phyloP scores from a whole-genome alignment of 2,113 vertebrate genomes.

The Notothenia coriiceps region DNA sequence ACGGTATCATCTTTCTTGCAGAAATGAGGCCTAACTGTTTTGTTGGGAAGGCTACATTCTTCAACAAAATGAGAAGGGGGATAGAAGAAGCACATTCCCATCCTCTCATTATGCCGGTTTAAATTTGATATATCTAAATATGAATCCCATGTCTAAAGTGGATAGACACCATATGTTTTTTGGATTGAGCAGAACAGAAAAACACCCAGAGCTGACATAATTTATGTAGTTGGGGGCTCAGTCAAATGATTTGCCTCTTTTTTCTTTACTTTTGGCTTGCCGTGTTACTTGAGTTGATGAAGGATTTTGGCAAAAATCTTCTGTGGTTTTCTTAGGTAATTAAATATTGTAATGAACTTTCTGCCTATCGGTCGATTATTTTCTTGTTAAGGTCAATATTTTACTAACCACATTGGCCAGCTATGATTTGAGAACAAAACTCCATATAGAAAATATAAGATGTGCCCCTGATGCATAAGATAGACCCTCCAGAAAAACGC shows the following conservation, averaged over 20 bases:
- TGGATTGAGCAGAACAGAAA: conserved; percentile 76
- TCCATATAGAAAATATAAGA: background rate
- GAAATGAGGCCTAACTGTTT: conserved; percentile 36
- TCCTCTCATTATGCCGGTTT: conserved; percentile 69
- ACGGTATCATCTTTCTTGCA: conserved; percentile 36
- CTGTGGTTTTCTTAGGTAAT: conserved; percentile 41
- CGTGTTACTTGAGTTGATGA: conserved; percentile 34
- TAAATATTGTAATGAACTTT: conserved; percentile 33
- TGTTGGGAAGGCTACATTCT: conserved; percentile 35
- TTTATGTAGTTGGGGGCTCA: conserved; percentile 72
- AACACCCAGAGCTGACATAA: conserved; percentile 74
- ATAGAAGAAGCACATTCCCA: conserved; percentile 52
- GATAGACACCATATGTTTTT: conserved; percentile 82
- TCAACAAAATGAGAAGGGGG: conserved; percentile 26
- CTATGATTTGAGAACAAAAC: conserved; percentile 7
- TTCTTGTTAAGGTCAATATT: conserved; percentile 12
- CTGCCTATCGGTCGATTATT: conserved; percentile 14
- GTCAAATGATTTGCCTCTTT: conserved; percentile 54
- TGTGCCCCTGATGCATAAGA: background rate
- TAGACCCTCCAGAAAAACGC: too few species aligned
- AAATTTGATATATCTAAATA: conserved; percentile 81
- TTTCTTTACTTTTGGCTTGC: conserved; percentile 35
- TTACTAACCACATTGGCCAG: background rate
- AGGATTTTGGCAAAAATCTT: conserved; percentile 22
- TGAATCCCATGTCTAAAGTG: conserved; percentile 76